phyloP scores from a whole-genome alignment of 2,888 invertebrate species.

The Schrankia costaestrigalis region DNA sequence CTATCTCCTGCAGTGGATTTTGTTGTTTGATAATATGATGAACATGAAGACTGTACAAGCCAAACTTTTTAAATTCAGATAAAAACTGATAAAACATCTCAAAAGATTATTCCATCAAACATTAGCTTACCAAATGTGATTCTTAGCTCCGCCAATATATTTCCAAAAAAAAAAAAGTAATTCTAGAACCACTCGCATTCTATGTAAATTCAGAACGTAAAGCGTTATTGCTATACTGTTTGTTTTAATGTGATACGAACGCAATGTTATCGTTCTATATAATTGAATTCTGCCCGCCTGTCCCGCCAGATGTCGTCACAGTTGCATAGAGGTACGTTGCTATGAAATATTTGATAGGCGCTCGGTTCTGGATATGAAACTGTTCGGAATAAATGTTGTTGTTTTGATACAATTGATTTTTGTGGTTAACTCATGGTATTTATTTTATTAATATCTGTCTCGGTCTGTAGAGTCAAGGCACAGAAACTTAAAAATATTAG shows the following conservation, averaged over 20 bases:
- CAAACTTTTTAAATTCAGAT: too few species aligned
- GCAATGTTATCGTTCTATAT: slow-evolving; percentile 52
- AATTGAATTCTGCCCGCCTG: slow-evolving; percentile 61
- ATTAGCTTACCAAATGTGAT: too few species aligned
- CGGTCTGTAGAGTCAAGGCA: too few species aligned
- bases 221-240: slow-evolving; percentile 43
- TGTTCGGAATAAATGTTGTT: slow-evolving; percentile 26
- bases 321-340: slow-evolving; percentile 54
- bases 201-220: slow-evolving; percentile 37
- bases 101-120: too few species aligned
- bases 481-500: too few species aligned
- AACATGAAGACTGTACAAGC: too few species aligned
- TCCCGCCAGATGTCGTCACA: slow-evolving; percentile 53
- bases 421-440: slow-evolving; percentile 11
- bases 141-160: too few species aligned
- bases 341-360: slow-evolving; percentile 69
- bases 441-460: too few species aligned
- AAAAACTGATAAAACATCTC: too few species aligned
- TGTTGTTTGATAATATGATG: too few species aligned
- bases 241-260: slow-evolving; percentile 53
- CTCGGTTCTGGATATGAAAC: slow-evolving; percentile 37
- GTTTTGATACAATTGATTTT: slow-evolving; percentile 35
- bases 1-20: too few species aligned
- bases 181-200: slow-evolving; percentile 13
- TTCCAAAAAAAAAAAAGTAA: slow-evolving; percentile 4